phyloP scores from a whole-genome alignment of 2,113 vertebrate species.

The Philantomba maxwellii region DNA sequence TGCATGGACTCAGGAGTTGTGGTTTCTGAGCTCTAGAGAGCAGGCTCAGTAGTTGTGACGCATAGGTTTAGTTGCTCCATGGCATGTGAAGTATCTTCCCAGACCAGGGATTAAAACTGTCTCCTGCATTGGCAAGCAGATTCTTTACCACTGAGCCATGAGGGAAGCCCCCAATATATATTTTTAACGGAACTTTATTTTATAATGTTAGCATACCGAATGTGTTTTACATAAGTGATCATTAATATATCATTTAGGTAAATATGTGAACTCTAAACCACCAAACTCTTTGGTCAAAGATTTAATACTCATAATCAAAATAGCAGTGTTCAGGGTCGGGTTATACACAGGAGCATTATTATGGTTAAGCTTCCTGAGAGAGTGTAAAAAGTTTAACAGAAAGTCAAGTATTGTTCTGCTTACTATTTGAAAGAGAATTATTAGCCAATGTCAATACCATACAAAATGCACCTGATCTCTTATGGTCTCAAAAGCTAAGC shows the following conservation, averaged over 20 bases:
- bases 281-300: slow-evolving; percentile 37
- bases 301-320: slow-evolving; percentile 56
- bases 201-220: slow-evolving; percentile 84
- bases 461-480: background rate
- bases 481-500: background rate
- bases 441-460: background rate
- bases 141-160: background rate
- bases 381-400: slow-evolving; percentile 65
- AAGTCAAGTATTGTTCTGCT: slow-evolving; percentile 49
- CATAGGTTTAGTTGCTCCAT: background rate
- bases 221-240: slow-evolving; percentile 79
- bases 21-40: background rate
- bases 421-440: background rate
- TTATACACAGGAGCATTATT: slow-evolving; percentile 64
- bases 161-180: background rate
- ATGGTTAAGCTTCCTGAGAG: slow-evolving; percentile 66
- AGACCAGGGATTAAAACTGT: no score
- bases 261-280: slow-evolving; percentile 66
- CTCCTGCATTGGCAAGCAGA: background rate
- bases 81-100: background rate
- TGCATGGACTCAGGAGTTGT: background rate
- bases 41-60: background rate
- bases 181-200: slow-evolving; percentile 81
- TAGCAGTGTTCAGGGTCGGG: slow-evolving; percentile 60
- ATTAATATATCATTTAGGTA: slow-evolving; percentile 70